Conservation (phyloP, 2,888 invertebrate genomes). For the Hesperia comma region DNA sequence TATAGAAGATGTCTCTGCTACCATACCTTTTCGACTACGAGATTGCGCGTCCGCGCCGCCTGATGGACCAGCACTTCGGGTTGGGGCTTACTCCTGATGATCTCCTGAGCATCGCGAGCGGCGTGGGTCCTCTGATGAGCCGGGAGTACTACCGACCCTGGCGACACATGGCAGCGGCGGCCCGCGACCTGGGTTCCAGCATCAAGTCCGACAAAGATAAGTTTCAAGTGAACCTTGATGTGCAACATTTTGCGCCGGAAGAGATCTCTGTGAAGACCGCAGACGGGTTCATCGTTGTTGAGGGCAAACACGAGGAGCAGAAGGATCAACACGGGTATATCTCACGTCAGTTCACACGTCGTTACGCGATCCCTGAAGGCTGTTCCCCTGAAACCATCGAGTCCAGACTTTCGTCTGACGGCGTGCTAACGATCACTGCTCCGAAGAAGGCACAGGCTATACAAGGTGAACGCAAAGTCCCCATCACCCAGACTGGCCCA, state of each 20-base stretch:
- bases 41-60: conserved; percentile 69
- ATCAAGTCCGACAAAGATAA: conserved; percentile 78
- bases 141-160: conserved; percentile 73
- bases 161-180: conserved; percentile 75
- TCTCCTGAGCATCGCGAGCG: conserved; percentile 56
- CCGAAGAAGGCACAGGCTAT: conserved; percentile 71
- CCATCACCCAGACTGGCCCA: conserved; percentile 85
- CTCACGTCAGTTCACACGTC: conserved; percentile 89
- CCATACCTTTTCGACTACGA: conserved; percentile 74
- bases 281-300: conserved; percentile 87
- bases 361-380: conserved; percentile 90
- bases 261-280: conserved; percentile 90
- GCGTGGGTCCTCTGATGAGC: conserved; percentile 50
- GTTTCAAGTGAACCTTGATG: conserved; percentile 87
- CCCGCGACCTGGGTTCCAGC: conserved; percentile 79
- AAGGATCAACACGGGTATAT: conserved; percentile 90
- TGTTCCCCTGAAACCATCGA: conserved; percentile 87
- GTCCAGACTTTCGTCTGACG: conserved; percentile 90
- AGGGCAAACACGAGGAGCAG: conserved; percentile 92
- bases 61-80: conserved; percentile 83
- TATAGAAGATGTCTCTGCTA: conserved; percentile 72
- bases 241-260: conserved; percentile 89
- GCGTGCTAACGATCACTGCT: conserved; percentile 87
- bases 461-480: conserved; percentile 80
- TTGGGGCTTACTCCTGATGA: conserved; percentile 79